Base-by-base conservation (phyloP, 92 coral and sea anemone genomes). In the Hydrozoanthus gracilis region DNA sequence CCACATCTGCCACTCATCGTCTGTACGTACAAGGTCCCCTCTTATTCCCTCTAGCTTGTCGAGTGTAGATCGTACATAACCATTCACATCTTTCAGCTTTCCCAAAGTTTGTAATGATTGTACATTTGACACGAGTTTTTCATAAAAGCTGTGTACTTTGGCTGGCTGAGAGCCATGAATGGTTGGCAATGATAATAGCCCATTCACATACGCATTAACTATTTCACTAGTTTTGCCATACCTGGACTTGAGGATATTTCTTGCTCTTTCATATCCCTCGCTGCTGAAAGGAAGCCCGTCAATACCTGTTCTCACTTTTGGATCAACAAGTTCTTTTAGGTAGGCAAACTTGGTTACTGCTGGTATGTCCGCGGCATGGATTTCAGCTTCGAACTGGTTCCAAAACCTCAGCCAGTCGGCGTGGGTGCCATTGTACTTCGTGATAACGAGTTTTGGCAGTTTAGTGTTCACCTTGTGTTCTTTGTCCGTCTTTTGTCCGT, bases 141-240 rank as follows among this genome's bases (percentile, higher is more conserved):
- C 90, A 71, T 86, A 92, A 69, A 90, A 86, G 8, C 80, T 82
- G 76, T 88, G 92, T 8, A 92, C 47, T 82, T 80, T 90, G 6
- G 88, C 83, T 4, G 91, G 88, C 73, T 92, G 88, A 75, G 84
- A 61, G 79, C 95, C 93, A 17, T 87, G 92, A 86, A 87, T 79
- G 82, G 85, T 86, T 48, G 92, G 95, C 83, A 87, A 92, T 11
- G 91, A 82, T 75, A 89, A 55, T 67, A 92, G 82, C 7, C 61
- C 80, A 51, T 88, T 87, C 11, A 85, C 90, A 79, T 90, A 92
- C 8, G 90, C 87, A 78, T 92, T 92, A 76, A 92, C 80, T 4
- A 93, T 88, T 73, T 93, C 93, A 77, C 90, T 90, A 74, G 87
- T 66, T 86, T 93, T 93, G 16, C 94, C 92, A 76, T 88, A 91